These are phyloP conservation scores for Thera obeliscata DNA, from an alignment of 2,888 invertebrate genomes.

Conservation along the genomic window DNA sequence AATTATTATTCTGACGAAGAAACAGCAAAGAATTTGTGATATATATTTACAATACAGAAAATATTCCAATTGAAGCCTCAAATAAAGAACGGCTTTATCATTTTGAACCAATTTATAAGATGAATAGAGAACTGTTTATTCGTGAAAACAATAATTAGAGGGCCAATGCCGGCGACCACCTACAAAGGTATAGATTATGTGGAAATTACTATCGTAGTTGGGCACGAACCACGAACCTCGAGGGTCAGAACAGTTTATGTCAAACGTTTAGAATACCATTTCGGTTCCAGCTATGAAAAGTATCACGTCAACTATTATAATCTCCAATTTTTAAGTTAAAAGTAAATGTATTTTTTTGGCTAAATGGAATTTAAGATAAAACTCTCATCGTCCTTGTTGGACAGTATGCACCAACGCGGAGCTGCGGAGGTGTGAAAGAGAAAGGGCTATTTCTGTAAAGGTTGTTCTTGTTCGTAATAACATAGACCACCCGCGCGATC, in stretches of 20 bases:
- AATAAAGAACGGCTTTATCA: conserved; percentile 38
- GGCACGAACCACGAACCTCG: conserved; percentile 40
- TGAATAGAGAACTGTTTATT: conserved; percentile 47
- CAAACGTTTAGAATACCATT: conserved; percentile 19
- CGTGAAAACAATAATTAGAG: conserved; percentile 54
- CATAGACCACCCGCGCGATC: conserved; percentile 75
- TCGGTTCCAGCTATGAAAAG: background rate
- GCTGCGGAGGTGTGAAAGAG: conserved; percentile 53
- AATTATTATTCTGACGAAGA: conserved; percentile 13
- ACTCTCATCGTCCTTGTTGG: conserved; percentile 15
- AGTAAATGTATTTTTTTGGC: background rate
- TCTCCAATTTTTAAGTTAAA: too few species aligned
- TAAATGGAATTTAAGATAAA: conserved; percentile 10
- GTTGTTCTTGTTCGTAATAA: conserved; percentile 61
- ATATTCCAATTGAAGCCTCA: conserved; percentile 6
- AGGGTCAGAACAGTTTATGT: conserved; percentile 23
- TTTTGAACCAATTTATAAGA: conserved; percentile 41
- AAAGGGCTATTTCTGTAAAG: conserved; percentile 57
- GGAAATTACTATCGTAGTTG: conserved; percentile 44
- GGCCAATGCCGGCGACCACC: conserved; percentile 50
- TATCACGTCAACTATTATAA: too few species aligned
- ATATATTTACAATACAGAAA: conserved; percentile 1
- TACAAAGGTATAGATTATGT: conserved; percentile 49
- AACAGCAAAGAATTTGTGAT: conserved; percentile 6
- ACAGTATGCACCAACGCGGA: conserved; percentile 21